Evolutionary conservation across 1,140 invertebrate species (phyloP), one percentile per base, ranked within the genome.

Genomic region (Ostrea edulis): DNA sequence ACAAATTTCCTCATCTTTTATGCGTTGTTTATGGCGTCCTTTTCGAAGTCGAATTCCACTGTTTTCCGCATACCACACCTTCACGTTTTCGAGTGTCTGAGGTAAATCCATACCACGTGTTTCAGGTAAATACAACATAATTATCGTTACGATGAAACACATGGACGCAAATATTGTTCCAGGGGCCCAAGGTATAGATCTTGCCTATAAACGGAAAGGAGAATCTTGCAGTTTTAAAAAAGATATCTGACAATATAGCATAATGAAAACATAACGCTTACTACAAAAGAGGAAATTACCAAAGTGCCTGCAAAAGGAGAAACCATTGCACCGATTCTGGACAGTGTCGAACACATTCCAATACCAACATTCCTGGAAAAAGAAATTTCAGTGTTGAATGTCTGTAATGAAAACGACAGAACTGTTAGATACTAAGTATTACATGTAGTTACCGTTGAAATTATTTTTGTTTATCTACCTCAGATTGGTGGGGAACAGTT

Each of bases 311-410:
- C 85, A 81, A 87, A 86, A 0, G 82, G 71, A 14, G 88, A 62
- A 0, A 87, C 8, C 81, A 89, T 90, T 51, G 58, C 82, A 51
- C 84, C 84, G 52, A 86, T 54, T 55, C 86, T 88, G 4, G 88
- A 87, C 51, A 82, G 11, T 11, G 77, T 65, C 9, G 89, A 84
- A 9, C 85, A 71, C 55, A 89, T 44, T 1, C 86, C 86, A 55
- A 89, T 11, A 58, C 82, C 84, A 29, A 82, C 77, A 55, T 77
- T 90, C 22, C 86, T 89, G 12, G n/a, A 62, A 81, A 29, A 54
- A 58, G 81, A 29, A 55, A 25, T 77, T 14, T 14, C 9, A 11
- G 22, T 11, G 3, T 25, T 29, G 29, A 77, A n/a, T 55, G 9
- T 55, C 35, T 44, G 35, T 44, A 44, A 44, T 5, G 5, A 44